These are phyloP conservation scores for Hipparchia sbordonii DNA, from an alignment of 2,888 invertebrate genomes.

Conservation along the genomic window DNA sequence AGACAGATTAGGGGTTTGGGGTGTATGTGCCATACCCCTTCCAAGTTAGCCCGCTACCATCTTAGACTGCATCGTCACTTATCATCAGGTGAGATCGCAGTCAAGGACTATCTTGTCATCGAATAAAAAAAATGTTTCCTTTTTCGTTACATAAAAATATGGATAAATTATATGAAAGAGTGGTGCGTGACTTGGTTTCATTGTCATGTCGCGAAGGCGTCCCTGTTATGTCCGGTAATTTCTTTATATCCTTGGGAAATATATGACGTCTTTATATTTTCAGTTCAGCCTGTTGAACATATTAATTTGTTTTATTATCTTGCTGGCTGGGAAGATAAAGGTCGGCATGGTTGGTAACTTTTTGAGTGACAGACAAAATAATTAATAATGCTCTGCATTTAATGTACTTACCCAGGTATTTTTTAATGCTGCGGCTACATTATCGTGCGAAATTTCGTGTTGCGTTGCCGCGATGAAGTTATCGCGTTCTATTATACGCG, in stretches of 20 bases:
- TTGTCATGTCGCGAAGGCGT: conserved; percentile 47
- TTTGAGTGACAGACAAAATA: conserved; percentile 13
- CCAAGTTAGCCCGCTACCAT: too few species aligned
- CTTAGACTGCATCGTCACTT: too few species aligned
- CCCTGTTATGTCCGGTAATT: conserved; percentile 46
- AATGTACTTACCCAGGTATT: neutral
- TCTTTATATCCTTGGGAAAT: conserved; percentile 43
- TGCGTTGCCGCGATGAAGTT: too few species aligned
- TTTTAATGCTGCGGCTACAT: too few species aligned
- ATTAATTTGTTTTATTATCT: conserved; percentile 26
- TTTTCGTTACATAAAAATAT: conserved; percentile 25
- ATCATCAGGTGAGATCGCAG: too few species aligned
- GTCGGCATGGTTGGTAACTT: conserved; percentile 11
- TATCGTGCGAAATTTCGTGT: too few species aligned
- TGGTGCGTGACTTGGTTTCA: conserved; percentile 48
- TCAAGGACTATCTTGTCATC: too few species aligned
- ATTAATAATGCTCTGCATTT: neutral
- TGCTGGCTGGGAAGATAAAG: conserved; percentile 9
- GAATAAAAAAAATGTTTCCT: neutral
- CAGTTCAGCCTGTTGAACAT: conserved; percentile 32
- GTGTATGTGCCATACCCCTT: too few species aligned
- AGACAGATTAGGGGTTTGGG: too few species aligned
- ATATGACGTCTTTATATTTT: conserved; percentile 40
- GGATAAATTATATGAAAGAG: conserved; percentile 45
- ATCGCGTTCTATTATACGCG: too few species aligned